A percentile compares a stretch with the other conserved stretches of the same genome.
These are phyloP conservation scores for Phalacrocorax aristotelis DNA, from an alignment of 2,113 vertebrate genomes.

Conservation along the genomic window DNA sequence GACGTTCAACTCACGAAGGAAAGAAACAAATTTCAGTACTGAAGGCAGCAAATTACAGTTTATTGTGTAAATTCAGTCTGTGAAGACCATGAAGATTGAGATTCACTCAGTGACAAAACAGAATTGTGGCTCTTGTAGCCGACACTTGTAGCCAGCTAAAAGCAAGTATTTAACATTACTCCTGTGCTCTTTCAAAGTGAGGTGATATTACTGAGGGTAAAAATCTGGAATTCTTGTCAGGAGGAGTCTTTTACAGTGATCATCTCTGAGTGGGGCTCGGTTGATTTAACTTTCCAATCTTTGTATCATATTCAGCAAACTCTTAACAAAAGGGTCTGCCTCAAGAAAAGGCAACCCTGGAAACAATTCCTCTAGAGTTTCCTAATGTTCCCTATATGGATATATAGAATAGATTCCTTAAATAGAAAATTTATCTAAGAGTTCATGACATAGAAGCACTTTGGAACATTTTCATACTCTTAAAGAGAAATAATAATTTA, in stretches of 20 bases:
- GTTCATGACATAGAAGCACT: not conserved
- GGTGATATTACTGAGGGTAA: not conserved
- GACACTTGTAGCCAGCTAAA: not conserved
- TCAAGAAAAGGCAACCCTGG: not conserved
- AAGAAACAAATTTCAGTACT: not conserved
- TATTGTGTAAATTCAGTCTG: not conserved
- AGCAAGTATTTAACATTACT: not conserved
- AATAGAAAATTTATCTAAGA: not conserved
- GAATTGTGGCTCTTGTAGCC: not conserved
- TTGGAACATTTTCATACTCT: not conserved
- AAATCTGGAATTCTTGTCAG: not conserved
- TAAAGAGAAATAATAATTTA: not conserved
- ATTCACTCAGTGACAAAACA: not conserved
- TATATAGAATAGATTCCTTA: not conserved
- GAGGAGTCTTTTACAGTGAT: not conserved
- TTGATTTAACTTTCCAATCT: not conserved
- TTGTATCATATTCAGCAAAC: not conserved
- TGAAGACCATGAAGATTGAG: not conserved
- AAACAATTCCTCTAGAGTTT: not conserved
- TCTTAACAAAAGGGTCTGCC: not conserved
- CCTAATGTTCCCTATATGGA: not conserved
- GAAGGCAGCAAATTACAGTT: not conserved
- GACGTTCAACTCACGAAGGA: not conserved
- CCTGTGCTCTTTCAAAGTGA: not conserved
- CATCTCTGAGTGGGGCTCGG: not conserved